These are phyloP conservation scores for Brachyptera putata DNA, from an alignment of 2,888 invertebrate genomes.

Conservation along the genomic window DNA sequence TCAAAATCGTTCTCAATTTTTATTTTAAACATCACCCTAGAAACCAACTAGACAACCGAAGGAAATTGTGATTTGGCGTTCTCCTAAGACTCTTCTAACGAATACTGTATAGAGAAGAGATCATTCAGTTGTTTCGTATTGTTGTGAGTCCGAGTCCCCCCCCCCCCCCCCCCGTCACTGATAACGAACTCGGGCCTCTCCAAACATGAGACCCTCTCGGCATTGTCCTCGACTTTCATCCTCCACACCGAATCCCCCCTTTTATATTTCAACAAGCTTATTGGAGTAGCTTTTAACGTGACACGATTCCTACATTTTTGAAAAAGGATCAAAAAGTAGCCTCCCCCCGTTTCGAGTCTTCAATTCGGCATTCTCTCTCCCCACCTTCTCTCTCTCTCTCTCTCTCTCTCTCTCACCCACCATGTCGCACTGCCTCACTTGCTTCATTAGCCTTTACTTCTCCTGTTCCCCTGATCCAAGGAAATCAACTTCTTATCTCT, in stretches of 20 bases:
- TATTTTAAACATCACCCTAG: too few relatives aligned
- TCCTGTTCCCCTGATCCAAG: constrained; percentile 22
- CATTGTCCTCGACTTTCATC: not conserved
- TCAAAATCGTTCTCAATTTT: too few relatives aligned
- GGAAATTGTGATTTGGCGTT: too few relatives aligned
- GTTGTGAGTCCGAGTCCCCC: too few relatives aligned
- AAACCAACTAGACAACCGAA: too few relatives aligned
- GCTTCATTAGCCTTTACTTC: constrained; percentile 28
- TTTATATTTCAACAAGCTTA: not conserved
- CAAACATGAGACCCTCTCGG: not conserved
- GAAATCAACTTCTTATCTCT: constrained; percentile 30
- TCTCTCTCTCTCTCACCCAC: constrained; percentile 25
- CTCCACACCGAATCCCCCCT: not conserved
- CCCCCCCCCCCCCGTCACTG: not conserved
- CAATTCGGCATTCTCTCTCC: constrained; percentile 1
- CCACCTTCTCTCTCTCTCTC: constrained; percentile 10
- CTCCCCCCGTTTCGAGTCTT: not conserved
- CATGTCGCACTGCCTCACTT: not conserved
- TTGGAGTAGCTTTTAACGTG: not conserved
- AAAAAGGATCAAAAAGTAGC: constrained; percentile 3
- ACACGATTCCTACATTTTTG: constrained; percentile 11
- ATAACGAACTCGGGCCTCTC: not conserved
- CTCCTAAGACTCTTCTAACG: too few relatives aligned
- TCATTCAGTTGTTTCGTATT: too few relatives aligned
- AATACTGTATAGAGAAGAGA: too few relatives aligned